These are phyloP conservation scores for Nerophis lumbriciformis DNA, from an alignment of 2,113 vertebrate genomes.

Conservation along the genomic window DNA sequence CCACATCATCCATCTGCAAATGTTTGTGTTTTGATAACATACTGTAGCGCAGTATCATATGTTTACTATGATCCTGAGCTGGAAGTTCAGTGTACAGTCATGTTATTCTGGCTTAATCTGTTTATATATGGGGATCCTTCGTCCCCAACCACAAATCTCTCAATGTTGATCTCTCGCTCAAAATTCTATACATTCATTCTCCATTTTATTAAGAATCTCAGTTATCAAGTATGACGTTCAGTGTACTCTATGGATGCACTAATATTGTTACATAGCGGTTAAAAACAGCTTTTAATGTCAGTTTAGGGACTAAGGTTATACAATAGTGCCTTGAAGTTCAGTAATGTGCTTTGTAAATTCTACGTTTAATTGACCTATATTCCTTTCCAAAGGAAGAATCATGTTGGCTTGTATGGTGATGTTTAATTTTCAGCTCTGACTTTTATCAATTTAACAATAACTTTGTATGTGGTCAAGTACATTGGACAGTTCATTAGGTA, in stretches of 20 bases:
- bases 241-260: neutral
- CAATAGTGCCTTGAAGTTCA: too few relatives aligned
- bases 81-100: constrained; percentile 17
- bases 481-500: too few relatives aligned
- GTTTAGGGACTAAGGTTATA: too few relatives aligned
- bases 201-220: neutral
- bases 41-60: constrained; percentile 2
- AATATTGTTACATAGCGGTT: neutral
- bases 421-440: too few relatives aligned
- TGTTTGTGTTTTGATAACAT: constrained; percentile 1
- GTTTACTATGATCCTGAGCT: constrained; percentile 3
- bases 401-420: too few relatives aligned
- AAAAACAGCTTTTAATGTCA: neutral
- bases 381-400: too few relatives aligned
- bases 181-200: neutral
- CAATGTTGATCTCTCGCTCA: neutral
- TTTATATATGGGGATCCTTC: neutral
- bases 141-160: neutral
- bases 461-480: too few relatives aligned
- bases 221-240: neutral
- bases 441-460: too few relatives aligned
- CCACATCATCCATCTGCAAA: constrained; percentile 5
- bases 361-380: too few relatives aligned
- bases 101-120: constrained; percentile 27
- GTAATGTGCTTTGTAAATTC: too few relatives aligned